These are phyloP conservation scores for Thamnophis elegans DNA, from an alignment of 2,797 vertebrate genomes.

Conservation along the genomic window DNA sequence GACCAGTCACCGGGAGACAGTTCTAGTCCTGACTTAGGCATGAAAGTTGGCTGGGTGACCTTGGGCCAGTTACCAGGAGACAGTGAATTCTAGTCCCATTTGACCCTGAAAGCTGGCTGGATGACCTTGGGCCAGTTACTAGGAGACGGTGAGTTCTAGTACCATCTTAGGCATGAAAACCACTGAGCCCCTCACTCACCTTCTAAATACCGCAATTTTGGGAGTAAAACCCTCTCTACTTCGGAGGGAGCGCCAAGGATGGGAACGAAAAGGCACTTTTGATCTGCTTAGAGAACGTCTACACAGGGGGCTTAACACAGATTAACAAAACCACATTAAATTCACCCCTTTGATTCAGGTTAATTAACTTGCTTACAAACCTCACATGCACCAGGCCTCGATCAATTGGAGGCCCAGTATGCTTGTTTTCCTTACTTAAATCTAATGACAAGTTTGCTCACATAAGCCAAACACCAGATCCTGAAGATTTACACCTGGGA, in stretches of 20 bases:
- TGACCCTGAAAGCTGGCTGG: background rate
- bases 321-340: slow-evolving; percentile 41
- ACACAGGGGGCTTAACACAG: slow-evolving; percentile 38
- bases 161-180: background rate
- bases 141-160: background rate
- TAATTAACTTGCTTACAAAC: slow-evolving; percentile 33
- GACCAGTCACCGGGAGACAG: too few relatives aligned
- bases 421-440: background rate
- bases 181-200: background rate
- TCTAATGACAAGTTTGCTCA: slow-evolving; percentile 18
- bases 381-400: slow-evolving; percentile 16
- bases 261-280: slow-evolving; percentile 23
- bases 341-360: slow-evolving; percentile 31
- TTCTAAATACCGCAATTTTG: background rate
- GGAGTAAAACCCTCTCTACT: background rate
- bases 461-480: background rate
- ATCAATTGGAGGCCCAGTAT: slow-evolving; percentile 19
- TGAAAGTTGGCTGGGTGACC: background rate
- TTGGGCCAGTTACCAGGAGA: background rate
- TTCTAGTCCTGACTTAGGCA: too few relatives aligned
- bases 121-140: background rate
- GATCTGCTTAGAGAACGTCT: slow-evolving; percentile 30
- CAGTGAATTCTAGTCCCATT: background rate
- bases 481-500: background rate
- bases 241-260: background rate